Base-by-base conservation (phyloP, 23 tunicate species). In the Botrylloides violaceus region DNA sequence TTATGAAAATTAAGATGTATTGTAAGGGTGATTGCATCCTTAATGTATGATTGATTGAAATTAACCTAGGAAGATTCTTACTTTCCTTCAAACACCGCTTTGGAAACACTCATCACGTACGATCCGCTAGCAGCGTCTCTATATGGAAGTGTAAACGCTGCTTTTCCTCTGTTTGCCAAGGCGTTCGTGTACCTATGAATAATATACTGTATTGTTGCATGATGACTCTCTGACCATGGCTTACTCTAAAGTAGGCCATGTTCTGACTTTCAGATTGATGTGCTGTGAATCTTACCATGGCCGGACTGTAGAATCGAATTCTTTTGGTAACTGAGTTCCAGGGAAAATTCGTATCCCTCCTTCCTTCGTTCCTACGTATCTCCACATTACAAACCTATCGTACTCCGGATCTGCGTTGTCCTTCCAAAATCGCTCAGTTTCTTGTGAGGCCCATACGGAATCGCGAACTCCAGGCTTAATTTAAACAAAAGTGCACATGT, bases 231-330 rank as follows among this genome's bases (percentile, higher is more conserved):
- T n/a, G n/a, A n/a, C n/a, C n/a, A n/a, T n/a, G n/a, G n/a, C n/a
- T n/a, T n/a, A n/a, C n/a, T n/a, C n/a, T n/a, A n/a, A n/a, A n/a
- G n/a, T n/a, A n/a, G n/a, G n/a, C n/a, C n/a, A n/a, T n/a, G n/a
- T n/a, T n/a, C n/a, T n/a, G n/a, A n/a, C n/a, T n/a, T n/a, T n/a
- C n/a, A n/a, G n/a, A n/a, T n/a, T n/a, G n/a, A n/a, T n/a, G n/a
- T n/a, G n/a, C n/a, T n/a, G n/a, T n/a, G n/a, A n/a, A 28, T 20
- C 74, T 0, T 84, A 84, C 92, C 92, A 84, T 34, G 83, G 48
- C 24, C 80, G 64, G n/a, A n/a, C 36, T 2, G 64, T 61, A 1
- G 92, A 82, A 73, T 84, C 83, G 50, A 36, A 84, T 27, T 65
- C 57, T 26, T 78, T 72, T 1, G 83, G 84, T n/a, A 73, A 19